Percentiles rank a stretch among this genome's conserved stretches.
phyloP scores from a whole-genome alignment of 2,113 vertebrate genomes.

The Climacteris rufus region DNA sequence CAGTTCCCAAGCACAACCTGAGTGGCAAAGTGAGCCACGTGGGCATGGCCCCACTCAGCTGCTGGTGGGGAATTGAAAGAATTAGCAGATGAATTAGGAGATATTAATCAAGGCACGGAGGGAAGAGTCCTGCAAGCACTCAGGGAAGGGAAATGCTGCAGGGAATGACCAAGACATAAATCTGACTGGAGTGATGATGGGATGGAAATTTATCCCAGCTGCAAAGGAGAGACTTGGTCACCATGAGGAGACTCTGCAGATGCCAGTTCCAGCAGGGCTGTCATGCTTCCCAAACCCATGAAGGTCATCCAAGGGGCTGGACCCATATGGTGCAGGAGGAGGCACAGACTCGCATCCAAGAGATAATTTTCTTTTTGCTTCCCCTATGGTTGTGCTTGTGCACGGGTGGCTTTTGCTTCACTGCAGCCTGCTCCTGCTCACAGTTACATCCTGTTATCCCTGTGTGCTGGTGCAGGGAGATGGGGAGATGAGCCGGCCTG shows the following conservation, averaged over 20 bases:
- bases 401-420: not conserved
- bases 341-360: not conserved
- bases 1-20: rapidly evolving
- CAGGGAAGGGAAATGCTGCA: not conserved
- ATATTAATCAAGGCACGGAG: not conserved
- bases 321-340: not conserved
- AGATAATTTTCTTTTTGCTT: not conserved
- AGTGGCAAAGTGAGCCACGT: not conserved
- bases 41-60: not conserved
- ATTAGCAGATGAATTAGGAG: not conserved
- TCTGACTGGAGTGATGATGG: not conserved
- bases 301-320: not conserved
- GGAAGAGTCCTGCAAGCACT: not conserved
- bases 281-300: rapidly evolving
- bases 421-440: not conserved
- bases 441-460: not conserved
- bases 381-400: rapidly evolving
- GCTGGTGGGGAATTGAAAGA: not conserved
- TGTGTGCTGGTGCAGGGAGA: not conserved
- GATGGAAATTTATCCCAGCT: not conserved
- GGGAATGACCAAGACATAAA: not conserved
- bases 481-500: not conserved
- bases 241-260: not conserved
- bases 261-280: rapidly evolving
- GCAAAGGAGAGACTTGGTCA: not conserved